Evolutionary conservation across 2,888 invertebrate genomes (phyloP), one percentile per base, ranked within the genome.

Genomic region (Apotomis betuletana): DNA sequence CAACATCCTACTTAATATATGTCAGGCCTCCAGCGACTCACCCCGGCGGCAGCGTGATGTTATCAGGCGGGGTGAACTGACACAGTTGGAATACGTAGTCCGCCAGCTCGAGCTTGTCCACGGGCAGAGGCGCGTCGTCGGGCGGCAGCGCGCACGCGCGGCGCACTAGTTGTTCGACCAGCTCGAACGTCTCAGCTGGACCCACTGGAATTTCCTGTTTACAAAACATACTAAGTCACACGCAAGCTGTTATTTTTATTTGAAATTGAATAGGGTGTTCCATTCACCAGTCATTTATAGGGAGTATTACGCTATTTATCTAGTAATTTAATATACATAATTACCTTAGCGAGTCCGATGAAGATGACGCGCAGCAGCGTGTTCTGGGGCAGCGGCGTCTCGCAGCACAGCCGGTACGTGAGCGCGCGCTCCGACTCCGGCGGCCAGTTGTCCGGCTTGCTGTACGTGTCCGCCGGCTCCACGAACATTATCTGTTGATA

Each of bases 1-100:
- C 41, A 41, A 41, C 41, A 41, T 6, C 6, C 5, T 6, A 41
- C 41, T 0, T 41, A 41, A 6, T 41, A 41, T 6, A 41, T 27
- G 27, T 27, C 41, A 41, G 41, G 41, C 3, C 0, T 41, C 4
- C 41, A 41, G 41, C 41, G 6, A 91, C 94, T 85, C 92, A 97
- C 92, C 97, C 97, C 12, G 95, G 87, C 0, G 99, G 99, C 73
- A 99, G 92, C 4, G 96, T 95, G 79, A 98, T 98, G 83, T 98
- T 98, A 80, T 98, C 98, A 0, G 98, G 98, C 84, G 98, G 97
- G 83, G 96, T 96, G 90, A 99, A 99, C 78, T 97, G 96, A 81
- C 97, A 97, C 81, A 98, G 94, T 86, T 97, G 97, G 87, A 99
- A 97, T 78, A 99, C 94, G 74, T 98, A 96, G 83, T 98, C 98